Conservation (phyloP, 2,113 vertebrate genomes). For the Urocitellus parryii region DNA sequence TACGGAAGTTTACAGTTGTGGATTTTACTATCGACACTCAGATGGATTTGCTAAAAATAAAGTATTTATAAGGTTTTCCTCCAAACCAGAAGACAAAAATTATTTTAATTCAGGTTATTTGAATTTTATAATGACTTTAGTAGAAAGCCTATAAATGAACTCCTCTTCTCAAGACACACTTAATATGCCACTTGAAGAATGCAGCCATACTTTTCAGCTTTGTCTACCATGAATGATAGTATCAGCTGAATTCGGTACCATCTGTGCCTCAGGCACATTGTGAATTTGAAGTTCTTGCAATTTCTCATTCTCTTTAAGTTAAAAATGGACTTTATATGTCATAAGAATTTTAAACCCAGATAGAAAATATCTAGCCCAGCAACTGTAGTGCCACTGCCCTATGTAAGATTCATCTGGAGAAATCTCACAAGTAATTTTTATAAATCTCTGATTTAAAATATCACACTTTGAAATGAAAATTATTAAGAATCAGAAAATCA, state of each 20-base stretch:
- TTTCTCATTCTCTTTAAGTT: slow-evolving; percentile 77
- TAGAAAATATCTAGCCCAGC: slow-evolving; percentile 43
- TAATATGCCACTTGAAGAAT: slow-evolving; percentile 65
- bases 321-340: slow-evolving; percentile 79
- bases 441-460: neutral
- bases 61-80: neutral
- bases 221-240: slow-evolving; percentile 73
- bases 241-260: slow-evolving; percentile 57
- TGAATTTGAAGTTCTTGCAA: slow-evolving; percentile 72
- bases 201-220: slow-evolving; percentile 66
- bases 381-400: neutral
- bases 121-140: slow-evolving; percentile 49
- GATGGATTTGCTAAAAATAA: slow-evolving; percentile 20
- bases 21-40: neutral
- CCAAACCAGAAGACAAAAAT: slow-evolving; percentile 41
- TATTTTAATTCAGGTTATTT: slow-evolving; percentile 50
- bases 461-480: slow-evolving; percentile 37
- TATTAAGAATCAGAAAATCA: neutral
- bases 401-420: slow-evolving; percentile 25
- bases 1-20: neutral
- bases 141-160: slow-evolving; percentile 35
- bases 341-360: slow-evolving; percentile 72
- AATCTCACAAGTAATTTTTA: slow-evolving; percentile 11
- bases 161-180: slow-evolving; percentile 58
- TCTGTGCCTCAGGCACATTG: slow-evolving; percentile 66